phyloP scores from a whole-genome alignment of 1,140 invertebrate genomes.

The Drosophila subpulchrella region DNA sequence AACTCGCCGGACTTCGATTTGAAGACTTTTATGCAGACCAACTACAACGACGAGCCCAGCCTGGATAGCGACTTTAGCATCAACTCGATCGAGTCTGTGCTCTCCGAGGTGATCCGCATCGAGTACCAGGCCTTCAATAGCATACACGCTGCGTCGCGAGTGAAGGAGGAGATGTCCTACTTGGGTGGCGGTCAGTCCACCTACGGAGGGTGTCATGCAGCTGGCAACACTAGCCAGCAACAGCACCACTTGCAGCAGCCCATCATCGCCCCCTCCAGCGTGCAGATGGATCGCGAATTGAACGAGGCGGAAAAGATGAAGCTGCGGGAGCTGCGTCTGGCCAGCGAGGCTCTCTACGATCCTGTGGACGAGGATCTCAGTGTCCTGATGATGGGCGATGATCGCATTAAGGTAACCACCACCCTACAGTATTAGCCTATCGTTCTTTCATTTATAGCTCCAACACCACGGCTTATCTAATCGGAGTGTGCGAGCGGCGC shows the following conservation, averaged over 20 bases:
- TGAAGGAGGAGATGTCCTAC: conserved; percentile 71
- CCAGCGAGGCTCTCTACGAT: conserved; percentile 92
- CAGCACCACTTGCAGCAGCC: conserved; percentile 61
- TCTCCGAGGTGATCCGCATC: conserved; percentile 92
- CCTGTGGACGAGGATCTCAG: conserved; percentile 92
- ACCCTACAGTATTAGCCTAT: conserved; percentile 24
- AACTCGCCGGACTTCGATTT: conserved; percentile 69
- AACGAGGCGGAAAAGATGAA: conserved; percentile 93
- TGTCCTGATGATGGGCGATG: conserved; percentile 88
- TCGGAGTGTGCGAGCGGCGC: conserved; percentile 38
- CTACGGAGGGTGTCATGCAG: conserved; percentile 19
- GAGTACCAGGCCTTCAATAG: conserved; percentile 88
- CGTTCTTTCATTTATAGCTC: conserved; percentile 28
- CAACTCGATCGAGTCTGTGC: conserved; percentile 91
- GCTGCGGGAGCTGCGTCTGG: conserved; percentile 92
- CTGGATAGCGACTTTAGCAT: conserved; percentile 64
- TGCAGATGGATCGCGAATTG: conserved; percentile 87
- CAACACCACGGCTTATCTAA: conserved; percentile 67
- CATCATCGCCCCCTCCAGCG: conserved; percentile 63
- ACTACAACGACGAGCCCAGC: conserved; percentile 61
- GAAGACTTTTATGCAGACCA: conserved; percentile 62
- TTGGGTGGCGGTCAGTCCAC: conserved; percentile 15
- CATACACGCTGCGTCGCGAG: conserved; percentile 71
- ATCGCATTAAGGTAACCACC: conserved; percentile 86
- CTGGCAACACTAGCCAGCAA: conserved; percentile 31